Percentiles rank a stretch among this genome's conserved stretches.
Evolutionary conservation across 2,888 invertebrate genomes (phyloP).

Genomic region (Leucophora obtusa): DNA sequence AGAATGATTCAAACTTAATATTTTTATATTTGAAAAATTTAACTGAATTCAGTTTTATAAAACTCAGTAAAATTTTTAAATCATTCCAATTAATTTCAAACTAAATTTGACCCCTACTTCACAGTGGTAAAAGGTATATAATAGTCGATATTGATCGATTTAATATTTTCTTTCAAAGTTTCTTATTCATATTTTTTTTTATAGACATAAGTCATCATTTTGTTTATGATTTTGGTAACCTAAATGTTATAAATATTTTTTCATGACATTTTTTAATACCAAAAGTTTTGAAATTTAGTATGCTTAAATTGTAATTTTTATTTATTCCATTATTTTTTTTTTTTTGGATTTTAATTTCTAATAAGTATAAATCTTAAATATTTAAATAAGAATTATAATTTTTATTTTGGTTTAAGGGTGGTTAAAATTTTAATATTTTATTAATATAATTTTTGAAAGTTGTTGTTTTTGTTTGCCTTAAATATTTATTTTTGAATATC

Average conservation of each 20-base stretch:
- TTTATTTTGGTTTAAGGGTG: conserved; percentile 39
- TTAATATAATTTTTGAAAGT: conserved; percentile 51
- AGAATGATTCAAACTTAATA: no score
- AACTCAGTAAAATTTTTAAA: no score
- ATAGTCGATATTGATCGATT: conserved; percentile 6
- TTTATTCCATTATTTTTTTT: conserved; percentile 51
- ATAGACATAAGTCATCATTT: conserved; percentile 64
- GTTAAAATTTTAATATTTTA: conserved; percentile 55
- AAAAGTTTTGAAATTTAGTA: conserved; percentile 60
- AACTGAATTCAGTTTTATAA: no score
- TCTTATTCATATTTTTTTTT: conserved; percentile 22
- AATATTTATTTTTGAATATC: conserved; percentile 65
- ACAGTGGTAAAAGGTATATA: conserved; percentile 21
- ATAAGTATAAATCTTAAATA: conserved; percentile 66
- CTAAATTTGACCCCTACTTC: no score
- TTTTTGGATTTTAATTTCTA: conserved; percentile 61
- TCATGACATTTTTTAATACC: conserved; percentile 43
- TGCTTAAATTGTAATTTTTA: conserved; percentile 46
- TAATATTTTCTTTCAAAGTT: conserved; percentile 20
- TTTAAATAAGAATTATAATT: conserved; percentile 65
- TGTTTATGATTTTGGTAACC: conserved; percentile 55
- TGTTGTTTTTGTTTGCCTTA: conserved; percentile 66
- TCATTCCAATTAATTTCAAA: no score
- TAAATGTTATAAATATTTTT: conserved; percentile 41
- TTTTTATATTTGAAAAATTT: no score